Conservation (phyloP, 2,113 vertebrate species). For the Alectura lathami region DNA sequence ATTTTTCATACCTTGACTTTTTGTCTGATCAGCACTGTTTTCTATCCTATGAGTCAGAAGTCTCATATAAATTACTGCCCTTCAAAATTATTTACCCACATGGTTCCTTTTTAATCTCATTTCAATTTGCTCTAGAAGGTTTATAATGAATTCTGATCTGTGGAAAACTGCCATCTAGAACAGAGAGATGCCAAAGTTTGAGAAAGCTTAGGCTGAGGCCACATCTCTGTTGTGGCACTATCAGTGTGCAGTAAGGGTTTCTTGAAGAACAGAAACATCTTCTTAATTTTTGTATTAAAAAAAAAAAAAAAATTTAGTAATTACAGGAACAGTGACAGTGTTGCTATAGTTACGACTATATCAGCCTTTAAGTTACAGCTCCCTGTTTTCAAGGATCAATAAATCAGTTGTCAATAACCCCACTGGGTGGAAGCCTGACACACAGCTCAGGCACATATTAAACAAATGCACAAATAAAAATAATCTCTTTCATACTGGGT, state of each 20-base stretch:
- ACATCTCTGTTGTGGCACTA: not conserved
- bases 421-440: constrained; percentile 63
- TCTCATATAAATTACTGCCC: not conserved
- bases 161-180: not conserved
- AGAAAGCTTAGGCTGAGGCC: not conserved
- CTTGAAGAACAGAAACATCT: constrained; percentile 11
- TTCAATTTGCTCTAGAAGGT: not conserved
- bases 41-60: not conserved
- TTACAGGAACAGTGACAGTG: constrained; percentile 65
- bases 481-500: not conserved
- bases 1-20: constrained; percentile 40
- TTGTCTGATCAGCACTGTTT: not conserved
- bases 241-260: not conserved
- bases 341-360: constrained; percentile 72
- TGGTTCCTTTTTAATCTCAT: not conserved
- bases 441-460: constrained; percentile 38
- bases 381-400: constrained; percentile 66
- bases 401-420: constrained; percentile 71
- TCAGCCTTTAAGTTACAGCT: constrained; percentile 66
- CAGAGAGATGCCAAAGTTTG: not conserved
- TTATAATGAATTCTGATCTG: not conserved
- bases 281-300: constrained; percentile 60
- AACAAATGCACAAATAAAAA: constrained; percentile 45
- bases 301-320: constrained; percentile 57
- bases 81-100: not conserved